Base-by-base conservation (phyloP, 2,113 vertebrate species). In the Oreochromis spilurus region DNA sequence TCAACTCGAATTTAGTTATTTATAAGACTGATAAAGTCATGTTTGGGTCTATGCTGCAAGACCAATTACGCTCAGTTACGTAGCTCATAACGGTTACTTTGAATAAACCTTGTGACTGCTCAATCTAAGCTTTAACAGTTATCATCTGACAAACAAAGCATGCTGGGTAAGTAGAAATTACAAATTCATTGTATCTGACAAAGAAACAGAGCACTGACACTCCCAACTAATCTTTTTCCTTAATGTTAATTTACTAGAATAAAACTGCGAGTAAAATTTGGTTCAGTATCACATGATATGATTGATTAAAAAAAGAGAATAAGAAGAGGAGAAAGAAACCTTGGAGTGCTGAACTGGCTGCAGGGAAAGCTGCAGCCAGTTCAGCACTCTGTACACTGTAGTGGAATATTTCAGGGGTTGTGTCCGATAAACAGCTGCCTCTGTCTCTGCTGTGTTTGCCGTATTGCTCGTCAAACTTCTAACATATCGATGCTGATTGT, bases 401-500 rank as follows among this genome's bases (percentile, higher is more conserved):
- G 78, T 12, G 48, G 57, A 80, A 79, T 77, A 86, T 85, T 85
- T 89, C 40, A 83, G 82, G 5, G 9, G 45, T 34, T 1, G n/a
- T 67, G 82, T 85, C 80, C 4, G 80, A 83, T 26, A 58, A 88
- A 84, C 70, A 86, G 83, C 83, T 75, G 54, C 45, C 10, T 86
- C 55, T 36, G 65, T 79, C 78, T 85, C 86, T 24, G 77, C 86
- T 84, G 57, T 43, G 79, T 87, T 90, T 82, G 81, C 60, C 62
- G 84, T 75, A 29, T 81, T 81, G 77, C 75, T 92, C 36, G 4
- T 86, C 89, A 78, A 82, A 60, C 62, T 78, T 58, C 24, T 3
- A 89, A 87, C 86, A 88, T 75, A 87, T 62, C 34, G 78, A 83
- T 70, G 85, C 45, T 90, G 85, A 92, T 83, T 87, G 83, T 60